Conservation (phyloP, 2,113 vertebrate genomes). For the Myanophis thanlyinensis region DNA sequence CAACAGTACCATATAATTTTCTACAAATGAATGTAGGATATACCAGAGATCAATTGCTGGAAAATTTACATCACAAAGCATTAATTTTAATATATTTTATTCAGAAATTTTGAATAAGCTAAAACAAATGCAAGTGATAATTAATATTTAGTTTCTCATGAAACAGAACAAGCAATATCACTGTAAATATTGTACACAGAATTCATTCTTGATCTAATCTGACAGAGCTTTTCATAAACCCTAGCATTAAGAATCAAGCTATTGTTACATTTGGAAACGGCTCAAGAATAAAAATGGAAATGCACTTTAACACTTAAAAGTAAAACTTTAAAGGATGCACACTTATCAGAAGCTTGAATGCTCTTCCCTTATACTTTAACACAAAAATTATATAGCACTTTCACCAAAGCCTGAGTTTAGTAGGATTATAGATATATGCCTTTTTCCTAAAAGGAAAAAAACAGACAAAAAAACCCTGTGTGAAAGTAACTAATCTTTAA, state of each 20-base stretch:
- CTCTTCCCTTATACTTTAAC: slow-evolving; percentile 70
- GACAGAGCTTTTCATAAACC: slow-evolving; percentile 47
- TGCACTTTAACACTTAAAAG: slow-evolving; percentile 55
- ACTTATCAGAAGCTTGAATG: slow-evolving; percentile 59
- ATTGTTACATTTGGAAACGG: slow-evolving; percentile 56
- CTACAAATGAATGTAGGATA: slow-evolving; percentile 75
- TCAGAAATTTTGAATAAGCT: slow-evolving; percentile 69
- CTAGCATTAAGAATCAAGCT: slow-evolving; percentile 62
- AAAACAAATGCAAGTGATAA: slow-evolving; percentile 73
- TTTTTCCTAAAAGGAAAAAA: slow-evolving; percentile 13
- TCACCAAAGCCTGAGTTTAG: slow-evolving; percentile 77
- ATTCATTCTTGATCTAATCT: slow-evolving; percentile 61
- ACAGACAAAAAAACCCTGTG: slow-evolving; percentile 40
- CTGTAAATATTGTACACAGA: slow-evolving; percentile 68
- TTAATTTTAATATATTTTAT: slow-evolving; percentile 74
- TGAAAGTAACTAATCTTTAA: slow-evolving; percentile 58
- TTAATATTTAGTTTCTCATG: slow-evolving; percentile 75
- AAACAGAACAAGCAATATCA: slow-evolving; percentile 60
- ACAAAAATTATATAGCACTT: slow-evolving; percentile 75
- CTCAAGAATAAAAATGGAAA: slow-evolving; percentile 62
- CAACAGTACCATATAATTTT: slow-evolving; percentile 76
- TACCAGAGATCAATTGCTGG: slow-evolving; percentile 73
- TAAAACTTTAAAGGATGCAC: slow-evolving; percentile 63
- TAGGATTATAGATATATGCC: slow-evolving; percentile 65
- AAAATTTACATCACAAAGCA: slow-evolving; percentile 74